Base-by-base conservation (phyloP, 64 coral and sea anemone genomes). In the Astreopora myriophthalma region DNA sequence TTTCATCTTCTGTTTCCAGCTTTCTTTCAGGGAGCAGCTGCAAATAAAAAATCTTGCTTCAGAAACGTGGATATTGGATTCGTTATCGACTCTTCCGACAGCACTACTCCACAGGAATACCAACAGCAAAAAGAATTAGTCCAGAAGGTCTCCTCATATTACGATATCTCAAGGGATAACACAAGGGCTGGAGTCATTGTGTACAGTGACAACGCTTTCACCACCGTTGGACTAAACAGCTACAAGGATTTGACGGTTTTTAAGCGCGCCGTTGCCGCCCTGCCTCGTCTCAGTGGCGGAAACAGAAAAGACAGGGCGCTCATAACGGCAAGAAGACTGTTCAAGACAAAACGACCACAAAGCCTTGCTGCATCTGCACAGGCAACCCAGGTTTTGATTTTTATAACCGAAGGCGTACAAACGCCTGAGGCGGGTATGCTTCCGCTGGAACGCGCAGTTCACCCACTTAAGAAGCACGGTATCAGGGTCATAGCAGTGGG, bases 11-110 rank as follows among this genome's bases (percentile, higher is more conserved):
- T 33, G 33, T 73, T 38, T 22, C 20, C 13, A 73, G 46, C 48
- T 32, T 92, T 73, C 3, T 65, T 84, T 27, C 30, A 85, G 76
- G 90, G 90, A 26, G 36, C 58, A 35, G 26, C 69, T 51, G 76
- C 42, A 34, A 61, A 17, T 5, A 27, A 42, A 27, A 27, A 48
- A 34, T 63, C 71, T 0, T 92, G 90, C 16, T 73, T 72, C n/a
- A 86, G 65, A 62, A 84, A 63, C 22, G 74, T 95, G 73, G 93
- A 95, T 63, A 30, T 95, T 28, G 93, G 88, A 30, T 95, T 95
- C 33, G 79, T 73, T 8, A 62, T 95, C 20, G 93, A 90, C 68
- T 85, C 93, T 13, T 90, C 93, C 12, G 66, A 71, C 9, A 62
- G 65, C 29, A 69, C 85, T 33, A 27, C 71, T 1, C 5, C 23